A percentile compares a stretch with the other conserved stretches of the same genome.
Evolutionary conservation across 1,140 invertebrate genomes (phyloP).

Genomic region (Ceratitis capitata): DNA sequence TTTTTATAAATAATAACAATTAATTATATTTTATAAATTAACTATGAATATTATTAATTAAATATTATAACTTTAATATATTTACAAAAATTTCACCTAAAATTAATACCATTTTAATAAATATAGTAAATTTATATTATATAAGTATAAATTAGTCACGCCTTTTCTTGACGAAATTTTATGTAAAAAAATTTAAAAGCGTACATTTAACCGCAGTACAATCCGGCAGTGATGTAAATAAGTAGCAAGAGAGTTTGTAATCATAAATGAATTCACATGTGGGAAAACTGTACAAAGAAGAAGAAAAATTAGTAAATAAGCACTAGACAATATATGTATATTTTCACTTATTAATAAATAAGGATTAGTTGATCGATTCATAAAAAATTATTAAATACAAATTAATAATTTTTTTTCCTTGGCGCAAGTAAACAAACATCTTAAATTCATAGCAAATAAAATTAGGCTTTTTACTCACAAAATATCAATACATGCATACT

Average conservation of each 20-base stretch:
- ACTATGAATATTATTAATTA: no score
- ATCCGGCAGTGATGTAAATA: slow-evolving; percentile 64
- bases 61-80: not conserved
- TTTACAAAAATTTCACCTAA: not conserved
- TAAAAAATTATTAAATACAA: no score
- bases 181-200: slow-evolving; percentile 59
- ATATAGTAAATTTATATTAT: not conserved
- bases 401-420: no score
- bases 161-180: not conserved
- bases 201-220: slow-evolving; percentile 63
- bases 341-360: no score
- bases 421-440: no score
- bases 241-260: slow-evolving; percentile 62
- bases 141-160: not conserved
- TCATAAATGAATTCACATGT: slow-evolving; percentile 64
- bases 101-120: not conserved
- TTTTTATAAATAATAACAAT: no score
- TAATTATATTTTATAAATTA: no score
- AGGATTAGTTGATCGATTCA: no score
- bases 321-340: no score
- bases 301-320: slow-evolving; percentile 34
- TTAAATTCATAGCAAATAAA: no score
- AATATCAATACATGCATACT: no score
- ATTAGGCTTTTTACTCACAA: no score
- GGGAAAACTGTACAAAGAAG: slow-evolving; percentile 53